phyloP scores from a whole-genome alignment of 2,113 vertebrate species.

The Ifrita kowaldi region DNA sequence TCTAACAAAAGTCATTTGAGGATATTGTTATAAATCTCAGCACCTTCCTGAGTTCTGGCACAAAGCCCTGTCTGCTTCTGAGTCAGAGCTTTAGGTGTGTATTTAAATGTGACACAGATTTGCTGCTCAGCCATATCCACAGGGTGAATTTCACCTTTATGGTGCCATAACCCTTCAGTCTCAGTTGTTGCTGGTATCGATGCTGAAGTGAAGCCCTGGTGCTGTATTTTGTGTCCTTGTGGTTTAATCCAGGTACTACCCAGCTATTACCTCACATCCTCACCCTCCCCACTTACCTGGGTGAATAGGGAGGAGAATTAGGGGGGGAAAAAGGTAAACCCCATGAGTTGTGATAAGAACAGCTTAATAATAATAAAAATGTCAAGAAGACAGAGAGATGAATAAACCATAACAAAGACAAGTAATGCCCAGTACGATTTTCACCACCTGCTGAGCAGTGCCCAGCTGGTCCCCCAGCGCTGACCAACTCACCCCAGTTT shows the following conservation, averaged over 20 bases:
- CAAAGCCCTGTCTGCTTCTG: not conserved
- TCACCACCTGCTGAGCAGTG: not conserved
- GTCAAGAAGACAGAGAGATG: too few species aligned
- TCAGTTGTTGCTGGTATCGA: not conserved
- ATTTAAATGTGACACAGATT: not conserved
- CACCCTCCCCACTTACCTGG: not conserved
- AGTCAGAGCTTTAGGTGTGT: not conserved
- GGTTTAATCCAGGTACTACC: not conserved
- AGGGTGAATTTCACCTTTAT: not conserved
- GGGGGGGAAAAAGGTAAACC: accelerated
- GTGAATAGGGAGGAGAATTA: not conserved
- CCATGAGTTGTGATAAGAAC: too few species aligned
- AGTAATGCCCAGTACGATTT: not conserved
- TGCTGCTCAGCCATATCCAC: not conserved
- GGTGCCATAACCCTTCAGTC: not conserved
- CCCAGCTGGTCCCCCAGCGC: not conserved
- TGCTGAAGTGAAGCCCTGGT: not conserved
- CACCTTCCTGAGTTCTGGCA: not conserved
- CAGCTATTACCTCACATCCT: not conserved
- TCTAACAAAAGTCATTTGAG: not conserved
- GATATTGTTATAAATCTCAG: not conserved
- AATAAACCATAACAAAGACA: not conserved
- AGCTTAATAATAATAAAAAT: not conserved
- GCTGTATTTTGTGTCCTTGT: not conserved
- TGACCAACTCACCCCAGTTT: not conserved